phyloP scores from a whole-genome alignment of 2,113 vertebrate species.

The Seriola quinqueradiata region DNA sequence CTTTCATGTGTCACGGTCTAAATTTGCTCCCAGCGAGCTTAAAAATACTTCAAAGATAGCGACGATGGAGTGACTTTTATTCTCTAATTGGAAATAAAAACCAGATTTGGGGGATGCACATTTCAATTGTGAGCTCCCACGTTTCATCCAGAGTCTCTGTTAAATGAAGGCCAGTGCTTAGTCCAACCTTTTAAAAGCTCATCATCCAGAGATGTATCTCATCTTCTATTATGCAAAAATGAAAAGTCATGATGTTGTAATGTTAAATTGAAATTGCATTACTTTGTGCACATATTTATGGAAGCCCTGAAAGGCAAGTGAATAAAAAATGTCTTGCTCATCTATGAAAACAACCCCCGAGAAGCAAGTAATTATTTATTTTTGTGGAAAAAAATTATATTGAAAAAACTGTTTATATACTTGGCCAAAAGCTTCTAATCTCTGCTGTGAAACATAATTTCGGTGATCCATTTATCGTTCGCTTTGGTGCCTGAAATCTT shows the following conservation, averaged over 20 bases:
- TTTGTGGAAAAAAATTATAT: too few relatives aligned
- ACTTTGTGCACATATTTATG: background rate
- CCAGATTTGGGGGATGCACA: constrained; percentile 55
- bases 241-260: background rate
- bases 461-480: too few relatives aligned
- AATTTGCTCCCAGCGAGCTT: constrained; percentile 52
- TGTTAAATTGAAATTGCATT: constrained; percentile 26
- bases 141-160: constrained; percentile 8
- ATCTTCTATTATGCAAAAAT: constrained; percentile 29
- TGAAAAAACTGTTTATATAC: too few relatives aligned
- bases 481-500: too few relatives aligned
- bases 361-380: too few relatives aligned
- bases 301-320: too few relatives aligned
- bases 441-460: too few relatives aligned
- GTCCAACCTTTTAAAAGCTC: constrained; percentile 39
- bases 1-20: constrained; percentile 69
- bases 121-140: constrained; percentile 37
- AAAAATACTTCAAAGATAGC: constrained; percentile 73
- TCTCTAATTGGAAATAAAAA: constrained; percentile 68
- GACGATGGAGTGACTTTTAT: constrained; percentile 55
- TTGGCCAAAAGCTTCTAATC: too few relatives aligned
- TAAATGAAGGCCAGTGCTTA: constrained; percentile 22
- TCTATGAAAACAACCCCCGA: too few relatives aligned
- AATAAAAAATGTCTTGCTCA: too few relatives aligned
- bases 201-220: constrained; percentile 12